These are phyloP conservation scores for Propithecus deckenii DNA, from an alignment of 2,797 vertebrate genomes.

Conservation along the genomic window DNA sequence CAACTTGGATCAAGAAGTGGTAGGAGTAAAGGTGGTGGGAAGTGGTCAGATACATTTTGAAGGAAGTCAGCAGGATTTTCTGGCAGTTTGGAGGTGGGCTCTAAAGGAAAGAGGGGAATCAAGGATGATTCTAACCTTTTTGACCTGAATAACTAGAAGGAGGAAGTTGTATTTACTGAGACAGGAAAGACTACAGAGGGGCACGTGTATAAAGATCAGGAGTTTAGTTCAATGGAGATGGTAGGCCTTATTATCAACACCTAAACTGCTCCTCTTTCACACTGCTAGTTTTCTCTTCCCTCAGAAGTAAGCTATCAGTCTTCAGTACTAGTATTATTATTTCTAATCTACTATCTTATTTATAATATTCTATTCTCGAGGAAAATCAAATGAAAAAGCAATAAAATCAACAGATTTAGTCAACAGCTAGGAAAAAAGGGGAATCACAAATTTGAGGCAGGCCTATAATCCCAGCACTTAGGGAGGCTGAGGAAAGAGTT, in stretches of 20 bases:
- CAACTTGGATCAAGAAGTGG: not conserved
- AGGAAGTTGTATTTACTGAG: not conserved
- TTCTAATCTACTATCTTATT: not conserved
- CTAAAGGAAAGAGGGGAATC: not conserved
- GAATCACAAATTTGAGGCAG: not conserved
- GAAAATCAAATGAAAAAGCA: conserved; percentile 2
- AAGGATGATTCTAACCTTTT: not conserved
- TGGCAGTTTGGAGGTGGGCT: not conserved
- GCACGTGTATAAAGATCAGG: not conserved
- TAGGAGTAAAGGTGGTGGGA: not conserved
- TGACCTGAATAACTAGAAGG: not conserved
- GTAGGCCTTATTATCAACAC: not conserved
- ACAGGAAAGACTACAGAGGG: not conserved
- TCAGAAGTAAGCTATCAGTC: not conserved
- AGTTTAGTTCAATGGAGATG: not conserved
- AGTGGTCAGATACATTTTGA: not conserved
- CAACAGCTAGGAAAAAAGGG: not conserved
- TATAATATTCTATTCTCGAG: not conserved
- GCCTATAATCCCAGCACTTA: no score
- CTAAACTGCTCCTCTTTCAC: not conserved
- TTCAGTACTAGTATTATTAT: not conserved
- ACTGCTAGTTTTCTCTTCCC: not conserved
- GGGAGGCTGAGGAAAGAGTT: no score
- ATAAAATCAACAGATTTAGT: not conserved
- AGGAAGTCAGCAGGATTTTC: not conserved